phyloP scores from a whole-genome alignment of 64 coral and sea anemone genomes.

The Montipora capricornis region DNA sequence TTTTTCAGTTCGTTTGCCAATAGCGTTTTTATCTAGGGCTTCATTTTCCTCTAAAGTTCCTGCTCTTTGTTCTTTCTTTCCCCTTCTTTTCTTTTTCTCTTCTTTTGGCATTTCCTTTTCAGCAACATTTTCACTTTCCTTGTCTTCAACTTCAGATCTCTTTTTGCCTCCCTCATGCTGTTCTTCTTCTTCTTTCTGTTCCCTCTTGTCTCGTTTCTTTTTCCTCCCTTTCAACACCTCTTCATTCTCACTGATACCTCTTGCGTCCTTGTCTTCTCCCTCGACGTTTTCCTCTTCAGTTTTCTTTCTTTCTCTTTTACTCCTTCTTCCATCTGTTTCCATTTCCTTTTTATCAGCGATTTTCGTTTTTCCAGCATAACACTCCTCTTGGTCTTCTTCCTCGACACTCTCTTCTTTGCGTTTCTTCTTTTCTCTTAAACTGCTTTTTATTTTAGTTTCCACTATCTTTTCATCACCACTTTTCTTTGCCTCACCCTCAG shows the following conservation, averaged over 20 bases:
- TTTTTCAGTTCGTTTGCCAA: not conserved
- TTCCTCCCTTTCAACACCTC: conserved; percentile 9
- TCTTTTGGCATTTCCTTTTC: conserved; percentile 5
- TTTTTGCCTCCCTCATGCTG: not conserved
- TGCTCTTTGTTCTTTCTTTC: not conserved
- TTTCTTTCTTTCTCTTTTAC: conserved; percentile 13
- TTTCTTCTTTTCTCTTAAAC: too few species aligned
- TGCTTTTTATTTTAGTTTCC: too few species aligned
- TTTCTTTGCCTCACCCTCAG: too few species aligned
- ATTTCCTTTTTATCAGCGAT: not conserved
- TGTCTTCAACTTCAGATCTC: not conserved
- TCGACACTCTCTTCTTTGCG: not conserved
- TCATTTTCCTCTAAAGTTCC: conserved; percentile 9
- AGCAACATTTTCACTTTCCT: not conserved
- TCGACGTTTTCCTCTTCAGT: not conserved
- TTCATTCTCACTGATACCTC: not conserved
- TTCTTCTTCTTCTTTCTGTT: not conserved
- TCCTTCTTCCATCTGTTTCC: conserved; percentile 25
- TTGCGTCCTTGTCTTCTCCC: not conserved
- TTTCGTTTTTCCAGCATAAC: too few species aligned
- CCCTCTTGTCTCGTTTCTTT: conserved; percentile 23
- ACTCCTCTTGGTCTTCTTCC: too few species aligned
- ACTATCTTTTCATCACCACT: too few species aligned
- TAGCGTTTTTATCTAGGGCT: not conserved
- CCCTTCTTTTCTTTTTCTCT: conserved; percentile 7